Base-by-base conservation (phyloP, 2,797 vertebrate species). In the Enteromius mattozi region DNA sequence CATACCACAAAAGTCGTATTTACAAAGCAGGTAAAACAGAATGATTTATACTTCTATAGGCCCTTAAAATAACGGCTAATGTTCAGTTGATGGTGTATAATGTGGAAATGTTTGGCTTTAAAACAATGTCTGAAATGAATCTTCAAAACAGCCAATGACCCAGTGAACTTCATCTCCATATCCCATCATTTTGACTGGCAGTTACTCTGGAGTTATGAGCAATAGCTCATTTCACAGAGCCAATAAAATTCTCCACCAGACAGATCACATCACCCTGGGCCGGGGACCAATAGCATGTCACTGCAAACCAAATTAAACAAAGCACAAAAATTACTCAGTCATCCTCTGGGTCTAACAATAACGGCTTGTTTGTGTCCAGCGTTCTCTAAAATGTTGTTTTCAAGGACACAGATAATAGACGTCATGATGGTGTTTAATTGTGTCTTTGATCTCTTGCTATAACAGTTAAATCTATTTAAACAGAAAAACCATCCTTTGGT, bases 401-500 rank as follows among this genome's bases (percentile, higher is more conserved):
- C 61, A 63, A 35, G 33, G 21, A 56, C 59, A 66, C 61, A 49
- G 54, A 84, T 74, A 80, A 69, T 40, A 30, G 45, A 59, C 40
- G 1, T 47, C 51, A n/a, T 45, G 54, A 72, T 56, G 37, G 8
- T 33, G 63, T 85, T 66, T 63, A 78, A 12, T 68, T 74, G 17
- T 27, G 33, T 17, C 70, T 66, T 56, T 81, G 65, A 49, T 86
- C 19, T 59, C 19, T 69, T 61, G 45, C 27, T 56, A 13, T 51
- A 80, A 81, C 49, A 84, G 84, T 86, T 69, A 78, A 47, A 33
- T 85, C 45, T 81, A 40, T 81, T 80, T 83, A 54, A 78, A 87
- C 78, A 21, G 3, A 30, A 81, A 87, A 83, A 66, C 6, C 21
- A 40, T 37, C 59, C 35, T 83, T 63, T 21, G 37, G 24, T 21